Percentiles rank a stretch among this genome's conserved stretches.
These are phyloP conservation scores for Arctia plantaginis DNA, from an alignment of 2,888 invertebrate species.

Conservation along the genomic window DNA sequence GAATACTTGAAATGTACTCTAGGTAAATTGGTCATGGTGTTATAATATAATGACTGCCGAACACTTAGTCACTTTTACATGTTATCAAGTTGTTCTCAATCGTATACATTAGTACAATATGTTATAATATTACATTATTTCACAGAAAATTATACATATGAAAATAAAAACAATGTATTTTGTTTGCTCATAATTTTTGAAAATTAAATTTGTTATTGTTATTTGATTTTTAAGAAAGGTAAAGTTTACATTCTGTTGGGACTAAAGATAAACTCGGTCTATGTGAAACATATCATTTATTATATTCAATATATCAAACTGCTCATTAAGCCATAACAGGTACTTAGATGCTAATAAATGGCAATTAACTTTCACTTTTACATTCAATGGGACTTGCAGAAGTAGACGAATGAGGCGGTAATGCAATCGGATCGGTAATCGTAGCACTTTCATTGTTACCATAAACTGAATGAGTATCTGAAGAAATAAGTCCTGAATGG, in stretches of 20 bases:
- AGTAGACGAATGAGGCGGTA: background rate
- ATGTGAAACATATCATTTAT: background rate
- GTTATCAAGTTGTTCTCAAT: too few species aligned
- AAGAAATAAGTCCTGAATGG: background rate
- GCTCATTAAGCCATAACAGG: background rate
- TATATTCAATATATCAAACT: background rate
- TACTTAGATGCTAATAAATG: background rate
- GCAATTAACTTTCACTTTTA: background rate
- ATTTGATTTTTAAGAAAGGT: background rate
- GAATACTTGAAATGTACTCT: too few species aligned
- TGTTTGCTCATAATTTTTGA: too few species aligned
- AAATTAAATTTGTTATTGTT: too few species aligned
- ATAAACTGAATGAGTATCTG: background rate
- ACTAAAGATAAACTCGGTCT: slow-evolving; percentile 3
- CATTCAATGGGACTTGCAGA: background rate
- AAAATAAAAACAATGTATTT: too few species aligned
- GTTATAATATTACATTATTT: background rate
- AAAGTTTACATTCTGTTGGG: background rate
- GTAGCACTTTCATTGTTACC: background rate
- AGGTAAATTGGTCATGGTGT: too few species aligned
- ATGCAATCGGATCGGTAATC: background rate
- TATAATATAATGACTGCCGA: too few species aligned
- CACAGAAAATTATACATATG: background rate
- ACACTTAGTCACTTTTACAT: too few species aligned
- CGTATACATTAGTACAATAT: background rate